Evolutionary conservation across 2,888 invertebrate genomes (phyloP), one percentile per base, ranked within the genome.

Genomic region (Pegoplata infirma): DNA sequence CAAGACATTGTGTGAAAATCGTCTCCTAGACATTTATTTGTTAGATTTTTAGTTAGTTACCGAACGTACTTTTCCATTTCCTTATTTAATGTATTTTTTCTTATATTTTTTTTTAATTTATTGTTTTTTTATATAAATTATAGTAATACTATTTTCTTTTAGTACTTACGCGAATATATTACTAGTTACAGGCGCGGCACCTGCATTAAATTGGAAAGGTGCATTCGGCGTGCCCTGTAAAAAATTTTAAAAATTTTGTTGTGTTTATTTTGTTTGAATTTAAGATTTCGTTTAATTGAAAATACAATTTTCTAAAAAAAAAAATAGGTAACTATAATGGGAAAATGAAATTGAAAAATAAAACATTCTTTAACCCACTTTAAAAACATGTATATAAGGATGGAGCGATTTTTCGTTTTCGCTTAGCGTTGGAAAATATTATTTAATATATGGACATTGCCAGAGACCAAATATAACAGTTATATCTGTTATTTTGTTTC

Each of bases 161-260:
- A 67, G 66, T 89, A 89, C 89, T 89, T 89, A 89, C 89, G 89
- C 89, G 83, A 89, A 89, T 82, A 88, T 87, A 85, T 89, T 89
- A 84, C 84, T 86, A 81, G 85, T 80, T 67, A 87, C 82, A 81
- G 88, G 84, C 81, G 87, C 81, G 71, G 86, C 82, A 81, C 86
- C 86, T 82, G 88, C 88, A 83, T 85, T 87, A 85, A 89, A 89
- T 88, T 88, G 89, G 84, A 89, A 89, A 84, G 88, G 89, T 82
- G 88, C 84, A 83, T 86, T 88, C 82, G 89, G 82, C 72, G 88
- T 83, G 76, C 88, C 85, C 89, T 89, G 89, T 77, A 89, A 89
- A 84, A 82, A 84, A 80, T 69, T 59, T 44, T 28, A 74, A 82
- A 82, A 71, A 28, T 64, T 66, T 72, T 21, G 25, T 17, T 58